Percentiles rank a stretch among this genome's conserved stretches.
Evolutionary conservation across 2,113 vertebrate genomes (phyloP).

Genomic region (Benitochromis conjunctus): DNA sequence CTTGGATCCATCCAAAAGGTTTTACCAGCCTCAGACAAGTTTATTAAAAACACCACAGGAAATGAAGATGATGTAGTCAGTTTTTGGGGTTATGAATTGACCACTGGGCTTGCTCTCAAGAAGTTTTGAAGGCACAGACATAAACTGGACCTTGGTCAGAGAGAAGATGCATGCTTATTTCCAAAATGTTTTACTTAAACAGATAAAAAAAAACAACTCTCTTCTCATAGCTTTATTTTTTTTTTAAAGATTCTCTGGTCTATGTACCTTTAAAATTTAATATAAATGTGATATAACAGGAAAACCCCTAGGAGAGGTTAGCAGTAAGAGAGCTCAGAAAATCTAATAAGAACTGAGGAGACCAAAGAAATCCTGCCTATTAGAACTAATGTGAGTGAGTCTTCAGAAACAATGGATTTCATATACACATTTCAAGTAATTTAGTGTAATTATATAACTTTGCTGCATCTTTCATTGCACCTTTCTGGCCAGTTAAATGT

Average conservation of each 20-base stretch:
- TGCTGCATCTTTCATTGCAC: neutral
- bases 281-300: neutral
- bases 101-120: neutral
- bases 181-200: neutral
- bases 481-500: neutral
- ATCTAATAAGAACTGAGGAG: neutral
- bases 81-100: neutral
- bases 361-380: neutral
- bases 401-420: neutral
- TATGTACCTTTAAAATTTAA: neutral
- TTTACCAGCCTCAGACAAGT: neutral
- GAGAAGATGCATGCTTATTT: neutral
- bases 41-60: neutral
- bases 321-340: neutral
- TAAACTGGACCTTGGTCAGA: neutral
- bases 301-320: neutral
- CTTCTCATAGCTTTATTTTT: neutral
- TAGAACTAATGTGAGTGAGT: neutral
- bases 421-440: neutral
- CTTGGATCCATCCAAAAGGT: neutral
- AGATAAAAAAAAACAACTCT: accelerated
- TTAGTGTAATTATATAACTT: neutral
- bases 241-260: neutral
- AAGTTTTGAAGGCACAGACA: neutral
- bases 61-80: neutral